These are phyloP conservation scores for Cataglyphis altisquamis DNA, from an alignment of 2,888 invertebrate species.

Conservation along the genomic window DNA sequence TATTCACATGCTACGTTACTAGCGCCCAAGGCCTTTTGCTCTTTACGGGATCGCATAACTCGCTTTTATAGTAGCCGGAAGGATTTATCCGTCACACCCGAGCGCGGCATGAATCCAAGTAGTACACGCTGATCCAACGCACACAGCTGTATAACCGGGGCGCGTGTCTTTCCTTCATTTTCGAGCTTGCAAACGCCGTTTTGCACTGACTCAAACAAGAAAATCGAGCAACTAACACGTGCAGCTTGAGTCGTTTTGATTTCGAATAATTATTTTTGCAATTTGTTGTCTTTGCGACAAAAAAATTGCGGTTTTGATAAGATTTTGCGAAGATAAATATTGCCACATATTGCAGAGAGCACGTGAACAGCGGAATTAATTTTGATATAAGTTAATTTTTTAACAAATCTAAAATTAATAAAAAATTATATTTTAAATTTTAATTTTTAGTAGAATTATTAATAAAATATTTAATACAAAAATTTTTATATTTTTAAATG, in stretches of 20 bases:
- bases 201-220: neutral
- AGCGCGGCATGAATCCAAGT: slow-evolving; percentile 6
- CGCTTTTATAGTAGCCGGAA: slow-evolving; percentile 40
- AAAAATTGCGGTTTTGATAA: neutral
- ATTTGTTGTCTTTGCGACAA: neutral
- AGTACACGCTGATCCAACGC: neutral
- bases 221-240: neutral
- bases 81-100: slow-evolving; percentile 20
- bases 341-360: neutral
- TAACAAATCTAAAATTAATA: neutral
- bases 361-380: neutral
- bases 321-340: neutral
- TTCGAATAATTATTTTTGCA: neutral
- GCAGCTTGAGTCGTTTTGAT: neutral
- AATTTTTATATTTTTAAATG: neutral
- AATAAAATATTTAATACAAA: neutral
- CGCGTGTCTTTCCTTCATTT: neutral
- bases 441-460: neutral
- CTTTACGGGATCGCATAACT: slow-evolving; percentile 48
- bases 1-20: slow-evolving; percentile 2
- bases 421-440: neutral
- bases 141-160: neutral
- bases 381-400: neutral
- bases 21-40: slow-evolving; percentile 30
- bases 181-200: neutral